Evolutionary conservation across 2,113 vertebrate species (phyloP).

Genomic region (Montifringilla adamsi): DNA sequence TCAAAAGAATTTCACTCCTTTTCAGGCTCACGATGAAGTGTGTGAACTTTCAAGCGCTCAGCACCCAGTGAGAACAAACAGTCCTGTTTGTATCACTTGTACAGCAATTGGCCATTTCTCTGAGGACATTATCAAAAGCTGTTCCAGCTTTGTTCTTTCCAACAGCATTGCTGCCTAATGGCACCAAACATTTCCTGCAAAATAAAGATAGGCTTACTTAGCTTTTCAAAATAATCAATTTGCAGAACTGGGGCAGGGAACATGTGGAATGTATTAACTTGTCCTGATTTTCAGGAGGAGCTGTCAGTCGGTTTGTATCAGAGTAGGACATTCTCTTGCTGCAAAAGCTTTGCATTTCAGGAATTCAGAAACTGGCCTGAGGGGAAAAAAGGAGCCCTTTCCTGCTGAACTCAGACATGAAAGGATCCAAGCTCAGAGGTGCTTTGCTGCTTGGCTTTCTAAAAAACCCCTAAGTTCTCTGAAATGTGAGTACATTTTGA

Average conservation of each 20-base stretch:
- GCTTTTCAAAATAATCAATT: constrained; percentile 54
- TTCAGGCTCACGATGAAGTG: background rate
- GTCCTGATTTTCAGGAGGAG: constrained; percentile 32
- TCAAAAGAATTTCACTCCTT: background rate
- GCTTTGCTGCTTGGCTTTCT: background rate
- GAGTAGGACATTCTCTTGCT: background rate
- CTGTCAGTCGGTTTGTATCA: background rate
- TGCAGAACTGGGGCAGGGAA: constrained; percentile 45
- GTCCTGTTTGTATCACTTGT: constrained; percentile 10
- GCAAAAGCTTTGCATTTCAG: constrained; percentile 27
- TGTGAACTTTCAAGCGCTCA: background rate
- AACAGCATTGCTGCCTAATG: constrained; percentile 28
- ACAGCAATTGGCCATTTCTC: constrained; percentile 26
- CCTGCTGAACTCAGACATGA: background rate
- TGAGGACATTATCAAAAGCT: constrained; percentile 52
- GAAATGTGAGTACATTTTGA: background rate
- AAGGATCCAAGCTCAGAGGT: background rate
- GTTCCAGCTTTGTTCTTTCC: constrained; percentile 60
- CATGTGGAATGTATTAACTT: constrained; percentile 50
- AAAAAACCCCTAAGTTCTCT: background rate
- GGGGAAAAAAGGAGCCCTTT: background rate
- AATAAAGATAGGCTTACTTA: constrained; percentile 53
- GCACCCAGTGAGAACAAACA: constrained; percentile 46
- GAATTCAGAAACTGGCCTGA: constrained; percentile 9
- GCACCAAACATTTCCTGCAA: constrained; percentile 58